Percentiles rank a stretch among this genome's conserved stretches.
These are phyloP conservation scores for Papilio dardanus DNA, from an alignment of 1,140 invertebrate genomes.

Conservation along the genomic window DNA sequence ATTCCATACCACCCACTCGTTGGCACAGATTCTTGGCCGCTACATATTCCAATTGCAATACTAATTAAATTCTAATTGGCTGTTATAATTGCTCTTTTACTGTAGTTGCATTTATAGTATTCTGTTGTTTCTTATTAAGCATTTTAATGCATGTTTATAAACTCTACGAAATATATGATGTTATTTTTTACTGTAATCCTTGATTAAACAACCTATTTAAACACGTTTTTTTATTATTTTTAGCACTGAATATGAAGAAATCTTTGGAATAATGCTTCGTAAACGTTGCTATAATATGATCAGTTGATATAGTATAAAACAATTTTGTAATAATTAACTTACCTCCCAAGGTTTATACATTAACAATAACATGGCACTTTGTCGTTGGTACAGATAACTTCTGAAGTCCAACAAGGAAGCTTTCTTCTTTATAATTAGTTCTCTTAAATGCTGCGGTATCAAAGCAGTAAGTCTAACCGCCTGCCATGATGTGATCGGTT, in stretches of 20 bases:
- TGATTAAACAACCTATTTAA: not conserved
- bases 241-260: not conserved
- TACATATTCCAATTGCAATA: constrained; percentile 9
- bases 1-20: constrained; percentile 40
- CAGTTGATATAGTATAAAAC: not conserved
- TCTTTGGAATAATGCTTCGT: not conserved
- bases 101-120: constrained; percentile 1
- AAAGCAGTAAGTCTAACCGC: constrained; percentile 89
- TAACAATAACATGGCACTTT: constrained; percentile 93
- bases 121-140: not conserved
- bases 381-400: constrained; percentile 96
- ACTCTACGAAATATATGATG: not conserved
- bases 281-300: not conserved
- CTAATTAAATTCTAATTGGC: constrained; percentile 34
- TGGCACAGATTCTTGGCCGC: constrained; percentile 1
- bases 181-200: not conserved
- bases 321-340: constrained; percentile 56
- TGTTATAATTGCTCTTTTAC: constrained; percentile 29
- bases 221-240: not conserved
- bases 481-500: constrained; percentile 90
- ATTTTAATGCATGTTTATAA: not conserved
- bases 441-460: constrained; percentile 86
- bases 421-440: constrained; percentile 87
- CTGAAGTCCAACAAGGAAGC: constrained; percentile 94
- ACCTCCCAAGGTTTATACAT: constrained; percentile 92